A percentile compares a stretch with the other conserved stretches of the same genome.
phyloP scores from a whole-genome alignment of 2,797 vertebrate genomes.

The Sebastes nivosus region DNA sequence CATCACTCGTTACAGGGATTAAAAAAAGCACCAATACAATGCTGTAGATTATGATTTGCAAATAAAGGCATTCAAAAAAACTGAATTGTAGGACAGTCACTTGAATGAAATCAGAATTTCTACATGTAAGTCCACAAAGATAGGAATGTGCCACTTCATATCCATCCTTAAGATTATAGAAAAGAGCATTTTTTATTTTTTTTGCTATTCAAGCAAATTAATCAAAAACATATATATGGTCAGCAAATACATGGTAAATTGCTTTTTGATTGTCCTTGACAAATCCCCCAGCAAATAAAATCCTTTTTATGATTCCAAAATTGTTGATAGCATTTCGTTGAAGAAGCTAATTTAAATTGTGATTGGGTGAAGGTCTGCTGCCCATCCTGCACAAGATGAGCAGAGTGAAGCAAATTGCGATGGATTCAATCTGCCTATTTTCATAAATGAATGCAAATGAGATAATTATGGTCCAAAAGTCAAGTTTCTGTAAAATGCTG shows the following conservation, averaged over 20 bases:
- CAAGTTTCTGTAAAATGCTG: constrained; percentile 38
- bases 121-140: constrained; percentile 23
- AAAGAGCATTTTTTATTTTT: not conserved
- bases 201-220: constrained; percentile 15
- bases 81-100: not conserved
- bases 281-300: constrained; percentile 47
- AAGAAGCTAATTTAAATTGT: constrained; percentile 54
- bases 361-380: constrained; percentile 40
- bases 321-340: constrained; percentile 27
- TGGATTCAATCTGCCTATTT: constrained; percentile 35
- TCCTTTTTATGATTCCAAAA: constrained; percentile 26
- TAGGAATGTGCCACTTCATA: constrained; percentile 6
- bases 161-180: constrained; percentile 26
- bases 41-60: constrained; percentile 2
- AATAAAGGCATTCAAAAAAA: constrained; percentile 20
- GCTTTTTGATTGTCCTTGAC: constrained; percentile 42
- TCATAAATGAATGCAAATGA: constrained; percentile 53
- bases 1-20: not conserved
- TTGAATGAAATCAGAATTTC: not conserved
- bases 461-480: constrained; percentile 48
- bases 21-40: not conserved
- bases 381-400: constrained; percentile 6
- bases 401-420: constrained; percentile 27
- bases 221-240: constrained; percentile 32
- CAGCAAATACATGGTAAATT: constrained; percentile 46